Base-by-base conservation (phyloP, 2,888 invertebrate species). In the Serripes groenlandicus region DNA sequence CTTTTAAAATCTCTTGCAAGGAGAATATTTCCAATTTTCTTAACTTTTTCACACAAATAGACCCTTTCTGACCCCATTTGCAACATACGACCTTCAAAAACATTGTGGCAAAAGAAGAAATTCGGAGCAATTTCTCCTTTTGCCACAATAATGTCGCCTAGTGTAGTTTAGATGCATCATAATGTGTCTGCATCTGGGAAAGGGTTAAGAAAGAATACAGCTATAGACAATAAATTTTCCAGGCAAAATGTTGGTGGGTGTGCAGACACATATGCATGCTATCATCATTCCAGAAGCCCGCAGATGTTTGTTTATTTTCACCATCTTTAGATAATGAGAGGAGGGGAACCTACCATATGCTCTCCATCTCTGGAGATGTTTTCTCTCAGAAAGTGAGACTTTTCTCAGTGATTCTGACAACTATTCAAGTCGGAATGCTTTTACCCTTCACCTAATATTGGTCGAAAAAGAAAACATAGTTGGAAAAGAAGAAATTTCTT, bases 271-370 rank as follows among this genome's bases (percentile, higher is more conserved):
- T 42, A 42, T 66, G 66, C 42, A 42, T 66, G 66, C 35, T 7
- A 66, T 66, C 66, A 66, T 66, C 66, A 66, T 66, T 66, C 66
- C 42, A 66, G 42, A 5, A 34, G 72, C 30, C 21, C 35, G 75
- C 75, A 75, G 75, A 75, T 75, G 75, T 75, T 75, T 75, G 35
- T 75, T 75, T 75, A 75, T 75, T 75, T 75, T 74, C 64, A 54
- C 75, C 75, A 75, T 66, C 37, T 32, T 35, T 35, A 37, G 75
- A 66, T 75, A 75, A 75, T 75, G 75, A 75, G 75, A 54, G 15
- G n/a, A 28, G 23, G 30, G 75, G 54, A 64, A 52, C 37, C 26
- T 9, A 62, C 60, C 74, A 74, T 74, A 64, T 74, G 74, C 74
- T 74, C 23, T 26, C 64, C 52, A 74, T 74, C 62, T n/a, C 9